Conservation (phyloP, 2,888 invertebrate species). For the Marasmarcha lunaedactyla region DNA sequence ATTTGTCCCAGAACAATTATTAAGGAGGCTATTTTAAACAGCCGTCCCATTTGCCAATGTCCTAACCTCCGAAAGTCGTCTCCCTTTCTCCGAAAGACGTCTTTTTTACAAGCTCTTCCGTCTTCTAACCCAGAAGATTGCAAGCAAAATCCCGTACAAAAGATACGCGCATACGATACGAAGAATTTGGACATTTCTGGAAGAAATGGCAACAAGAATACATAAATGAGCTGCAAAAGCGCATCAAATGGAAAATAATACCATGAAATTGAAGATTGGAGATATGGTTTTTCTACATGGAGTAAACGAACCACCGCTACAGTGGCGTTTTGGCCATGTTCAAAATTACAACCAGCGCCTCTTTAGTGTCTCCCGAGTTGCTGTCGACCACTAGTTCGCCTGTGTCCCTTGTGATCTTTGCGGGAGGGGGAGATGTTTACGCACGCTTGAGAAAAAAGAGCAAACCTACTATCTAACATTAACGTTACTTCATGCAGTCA, state of each 20-base stretch:
- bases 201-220: conserved; percentile 15
- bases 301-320: conserved; percentile 7
- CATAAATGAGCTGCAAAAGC: conserved; percentile 17
- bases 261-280: conserved; percentile 8
- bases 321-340: conserved; percentile 10
- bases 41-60: too few relatives aligned
- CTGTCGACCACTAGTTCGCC: conserved; percentile 5
- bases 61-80: too few relatives aligned
- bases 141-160: too few relatives aligned
- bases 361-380: conserved; percentile 6
- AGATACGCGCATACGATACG: too few relatives aligned
- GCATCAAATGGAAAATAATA: conserved; percentile 18
- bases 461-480: too few relatives aligned
- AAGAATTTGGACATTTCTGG: conserved; percentile 20
- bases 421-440: conserved; percentile 1
- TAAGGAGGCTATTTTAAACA: too few relatives aligned
- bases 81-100: too few relatives aligned
- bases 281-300: conserved; percentile 13
- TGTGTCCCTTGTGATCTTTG: conserved; percentile 7
- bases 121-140: too few relatives aligned
- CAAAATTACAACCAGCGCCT: conserved; percentile 4
- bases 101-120: too few relatives aligned
- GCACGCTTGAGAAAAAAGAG: too few relatives aligned
- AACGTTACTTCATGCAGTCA: too few relatives aligned
- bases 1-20: too few relatives aligned